Evolutionary conservation across 2,113 vertebrate genomes (phyloP), one percentile per base, ranked within the genome.

Genomic region (Cercopithecus mona): DNA sequence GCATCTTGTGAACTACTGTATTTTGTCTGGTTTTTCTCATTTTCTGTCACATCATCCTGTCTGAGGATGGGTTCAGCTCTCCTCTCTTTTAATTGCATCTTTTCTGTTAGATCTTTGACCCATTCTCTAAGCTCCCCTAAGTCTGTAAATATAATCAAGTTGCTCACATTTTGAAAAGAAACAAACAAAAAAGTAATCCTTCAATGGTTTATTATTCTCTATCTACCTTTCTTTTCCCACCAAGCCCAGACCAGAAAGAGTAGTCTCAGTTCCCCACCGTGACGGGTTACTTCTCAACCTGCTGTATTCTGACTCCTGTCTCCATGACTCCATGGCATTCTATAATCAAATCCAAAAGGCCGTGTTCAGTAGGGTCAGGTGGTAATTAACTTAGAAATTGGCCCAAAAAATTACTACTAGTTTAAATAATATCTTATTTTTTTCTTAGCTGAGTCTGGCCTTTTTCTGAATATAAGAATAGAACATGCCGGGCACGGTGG

Each of bases 401-500:
- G 27, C 13, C 45, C n/a, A 68, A 64, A 27, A 48, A n/a, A 48
- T 57, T 64, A 12, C 32, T 66, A 30, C 5, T 57, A 2, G 12
- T 25, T 57, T 75, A 81, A 79, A 75, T 73, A 82, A 70, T 50
- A 4, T 59, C 3, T 64, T 32, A 27, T 40, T 73, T 25, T 25
- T 59, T 76, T 66, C 72, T 79, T 35, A 64, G 52, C 8, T 45
- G 14, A 45, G 12, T 38, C 14, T 35, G 27, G 5, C 10, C 9
- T 59, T n/a, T n/a, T 18, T 64, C 3, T 38, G 50, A 23, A 52
- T 79, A 59, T 4, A 72, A 18, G 32, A 80, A 68, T 8, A 66
- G 1, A 3, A 66, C 6, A 55, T 20, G 52, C 52, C 18, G 0
- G 52, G 16, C 6, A 2, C 52, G 0, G 18, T 55, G 52, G 18